Base-by-base conservation (phyloP, 1,140 invertebrate genomes). In the Sinella curviseta region DNA sequence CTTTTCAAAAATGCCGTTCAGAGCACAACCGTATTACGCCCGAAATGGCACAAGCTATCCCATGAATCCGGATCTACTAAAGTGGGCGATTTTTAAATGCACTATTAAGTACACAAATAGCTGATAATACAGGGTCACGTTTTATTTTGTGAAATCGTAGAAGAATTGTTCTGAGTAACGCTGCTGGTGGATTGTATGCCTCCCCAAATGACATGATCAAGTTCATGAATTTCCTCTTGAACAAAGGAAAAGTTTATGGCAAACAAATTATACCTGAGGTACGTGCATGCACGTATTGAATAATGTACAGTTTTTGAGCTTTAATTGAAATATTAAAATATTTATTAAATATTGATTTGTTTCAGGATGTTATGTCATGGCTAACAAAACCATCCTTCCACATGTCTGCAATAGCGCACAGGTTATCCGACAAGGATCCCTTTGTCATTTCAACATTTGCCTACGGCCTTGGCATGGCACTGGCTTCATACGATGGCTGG, bases 191-290 rank as follows among this genome's bases (percentile, higher is more conserved):
- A 30, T 34, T 81, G 30, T 74, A 74, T 33, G 26, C 31, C 17
- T 57, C 76, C 1, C 1, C 77, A 28, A 39, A 60, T 4, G 80
- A 81, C 34, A 81, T 81, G 80, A 33, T 17, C 0, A 57, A 57
- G 55, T 81, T 77, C 35, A 14, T 81, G 36, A 20, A 28, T 20
- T 81, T 81, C 36, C 80, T 78, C 28, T 33, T 81, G 24, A 81
- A 81, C 65, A 34, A 67, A 1, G 80, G 80, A 1, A 36, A 48
- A n/a, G 26, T 81, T n/a, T 70, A 73, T 57, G 36, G 65, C 12
- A 34, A n/a, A 0, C 76, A 78, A 76, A 54, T 81, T n/a, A 57
- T 81, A 1, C 77, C 80, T 4, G 73, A 81, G 60, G 79, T 80
- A 57, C 17, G 76, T n/a, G n/a, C n/a, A n/a, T n/a, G n/a, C n/a